Percentiles rank a stretch among this genome's conserved stretches.
Conservation (phyloP, 2,888 invertebrate species). For the Hetaerina titia region DNA sequence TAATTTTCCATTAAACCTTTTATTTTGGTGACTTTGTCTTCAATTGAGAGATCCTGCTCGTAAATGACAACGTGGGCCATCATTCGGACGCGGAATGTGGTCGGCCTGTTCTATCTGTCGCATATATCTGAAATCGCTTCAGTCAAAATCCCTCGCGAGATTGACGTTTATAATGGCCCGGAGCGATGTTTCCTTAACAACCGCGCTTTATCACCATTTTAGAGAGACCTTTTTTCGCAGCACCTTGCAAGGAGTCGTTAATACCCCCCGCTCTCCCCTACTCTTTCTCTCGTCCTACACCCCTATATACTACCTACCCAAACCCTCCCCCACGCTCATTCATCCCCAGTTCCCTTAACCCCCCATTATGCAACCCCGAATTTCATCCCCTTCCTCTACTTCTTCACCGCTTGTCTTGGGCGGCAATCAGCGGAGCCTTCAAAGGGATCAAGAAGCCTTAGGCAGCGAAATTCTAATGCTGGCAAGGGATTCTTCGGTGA, state of each 20-base stretch:
- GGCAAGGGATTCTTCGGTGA: background rate
- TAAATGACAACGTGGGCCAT: background rate
- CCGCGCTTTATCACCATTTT: slow-evolving; percentile 40
- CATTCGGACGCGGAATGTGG: background rate
- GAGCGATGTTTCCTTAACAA: slow-evolving; percentile 43
- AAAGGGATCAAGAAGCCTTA: slow-evolving; percentile 57
- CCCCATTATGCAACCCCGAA: background rate
- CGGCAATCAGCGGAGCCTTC: slow-evolving; percentile 58
- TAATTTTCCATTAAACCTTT: background rate
- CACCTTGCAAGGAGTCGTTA: slow-evolving; percentile 13
- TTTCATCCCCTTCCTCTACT: background rate
- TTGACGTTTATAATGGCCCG: slow-evolving; percentile 27
- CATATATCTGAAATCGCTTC: background rate
- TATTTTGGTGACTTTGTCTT: background rate
- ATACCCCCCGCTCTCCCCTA: background rate
- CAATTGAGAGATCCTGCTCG: background rate
- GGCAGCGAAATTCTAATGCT: slow-evolving; percentile 46
- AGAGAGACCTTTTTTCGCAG: background rate
- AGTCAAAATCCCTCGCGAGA: slow-evolving; percentile 21
- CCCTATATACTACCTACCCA: too few relatives aligned
- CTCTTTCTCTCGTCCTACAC: background rate
- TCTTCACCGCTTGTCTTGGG: background rate
- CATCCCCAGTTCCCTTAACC: background rate
- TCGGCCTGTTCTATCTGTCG: background rate
- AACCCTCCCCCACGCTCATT: background rate